Percentiles rank a stretch among this genome's conserved stretches.
Conservation (phyloP, 2,888 invertebrate genomes). For the Rhaphigaster nebulosa region DNA sequence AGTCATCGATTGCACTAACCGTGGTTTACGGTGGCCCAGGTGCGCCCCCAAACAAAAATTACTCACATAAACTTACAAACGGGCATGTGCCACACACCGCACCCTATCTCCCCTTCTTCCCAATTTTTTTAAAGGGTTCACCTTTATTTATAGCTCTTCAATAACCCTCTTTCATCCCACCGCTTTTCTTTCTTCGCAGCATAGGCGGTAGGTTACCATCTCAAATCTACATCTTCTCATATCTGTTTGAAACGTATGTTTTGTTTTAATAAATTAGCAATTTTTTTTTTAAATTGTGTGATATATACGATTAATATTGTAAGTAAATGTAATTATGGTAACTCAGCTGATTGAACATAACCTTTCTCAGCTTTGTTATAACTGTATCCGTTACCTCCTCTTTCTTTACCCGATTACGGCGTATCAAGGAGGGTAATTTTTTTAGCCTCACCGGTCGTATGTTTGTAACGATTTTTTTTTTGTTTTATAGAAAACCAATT, state of each 20-base stretch:
- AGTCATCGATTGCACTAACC: constrained; percentile 49
- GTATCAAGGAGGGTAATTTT: no score
- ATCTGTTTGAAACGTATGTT: neutral
- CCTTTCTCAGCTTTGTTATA: no score
- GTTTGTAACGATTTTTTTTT: no score
- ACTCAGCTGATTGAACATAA: no score
- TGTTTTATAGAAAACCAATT: no score
- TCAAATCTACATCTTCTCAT: neutral
- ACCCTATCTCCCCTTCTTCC: neutral
- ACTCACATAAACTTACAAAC: neutral
- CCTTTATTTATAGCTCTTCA: constrained; percentile 18
- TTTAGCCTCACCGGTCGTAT: no score
- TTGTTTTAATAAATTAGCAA: no score
- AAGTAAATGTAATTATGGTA: no score
- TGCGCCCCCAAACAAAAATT: constrained; percentile 49
- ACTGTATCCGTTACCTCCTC: no score
- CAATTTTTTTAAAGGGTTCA: constrained; percentile 13
- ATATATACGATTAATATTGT: no score
- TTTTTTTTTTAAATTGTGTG: no score
- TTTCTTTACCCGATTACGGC: no score
- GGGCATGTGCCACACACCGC: constrained; percentile 11
- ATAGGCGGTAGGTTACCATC: neutral
- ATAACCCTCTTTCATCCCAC: neutral
- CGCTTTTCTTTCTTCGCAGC: neutral
- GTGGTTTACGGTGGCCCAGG: constrained; percentile 41